Evolutionary conservation across 2,113 vertebrate genomes (phyloP).

Genomic region (Oreotrochilus melanogaster): DNA sequence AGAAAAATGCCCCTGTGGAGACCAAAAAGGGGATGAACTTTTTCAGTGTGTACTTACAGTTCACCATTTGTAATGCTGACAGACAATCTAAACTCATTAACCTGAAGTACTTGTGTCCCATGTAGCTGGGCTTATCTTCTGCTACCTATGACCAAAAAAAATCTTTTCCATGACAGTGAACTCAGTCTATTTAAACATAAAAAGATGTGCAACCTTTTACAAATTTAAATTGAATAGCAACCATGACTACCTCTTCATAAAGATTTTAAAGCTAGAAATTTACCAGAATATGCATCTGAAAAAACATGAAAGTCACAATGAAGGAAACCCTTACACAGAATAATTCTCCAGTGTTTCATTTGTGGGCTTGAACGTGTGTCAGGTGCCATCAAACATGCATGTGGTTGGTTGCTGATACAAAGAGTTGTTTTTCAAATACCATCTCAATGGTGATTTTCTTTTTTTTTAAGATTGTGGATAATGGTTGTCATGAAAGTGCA

Average conservation of each 20-base stretch:
- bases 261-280: conserved; percentile 14
- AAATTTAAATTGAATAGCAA: not conserved
- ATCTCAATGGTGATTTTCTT: not conserved
- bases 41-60: not conserved
- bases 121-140: not conserved
- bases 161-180: not conserved
- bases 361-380: not conserved
- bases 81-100: not conserved
- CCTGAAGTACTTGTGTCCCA: not conserved
- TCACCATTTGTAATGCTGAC: not conserved
- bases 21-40: not conserved
- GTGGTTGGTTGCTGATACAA: not conserved
- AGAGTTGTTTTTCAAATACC: not conserved
- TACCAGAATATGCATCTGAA: not conserved
- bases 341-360: not conserved
- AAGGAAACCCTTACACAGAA: not conserved
- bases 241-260: not conserved
- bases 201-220: not conserved
- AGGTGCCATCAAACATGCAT: not conserved
- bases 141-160: not conserved
- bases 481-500: not conserved
- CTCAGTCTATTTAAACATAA: not conserved
- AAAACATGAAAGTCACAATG: not conserved
- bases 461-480: not conserved
- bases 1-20: not conserved